Conservation (phyloP, 2,888 invertebrate genomes). For the Nipponacmea schrenckii region DNA sequence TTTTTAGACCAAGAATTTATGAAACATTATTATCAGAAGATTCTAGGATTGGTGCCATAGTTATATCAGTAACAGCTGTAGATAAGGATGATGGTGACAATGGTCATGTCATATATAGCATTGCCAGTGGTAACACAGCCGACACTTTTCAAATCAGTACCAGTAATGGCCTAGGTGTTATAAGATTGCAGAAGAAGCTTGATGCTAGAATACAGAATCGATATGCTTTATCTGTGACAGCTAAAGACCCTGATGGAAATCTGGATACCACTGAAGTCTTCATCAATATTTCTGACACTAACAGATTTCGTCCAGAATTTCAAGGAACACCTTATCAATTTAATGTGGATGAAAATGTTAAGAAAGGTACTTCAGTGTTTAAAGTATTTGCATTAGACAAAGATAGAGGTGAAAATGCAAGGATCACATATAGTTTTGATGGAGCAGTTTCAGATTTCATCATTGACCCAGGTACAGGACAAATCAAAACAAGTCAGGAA, state of each 20-base stretch:
- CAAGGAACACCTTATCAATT: constrained; percentile 92
- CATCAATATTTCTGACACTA: constrained; percentile 93
- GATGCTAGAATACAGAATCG: constrained; percentile 92
- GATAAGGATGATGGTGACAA: constrained; percentile 94
- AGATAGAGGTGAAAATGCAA: constrained; percentile 93
- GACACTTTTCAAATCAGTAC: constrained; percentile 81
- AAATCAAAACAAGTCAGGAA: constrained; percentile 85
- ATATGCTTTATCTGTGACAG: constrained; percentile 75
- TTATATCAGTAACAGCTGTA: constrained; percentile 92
- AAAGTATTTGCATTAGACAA: constrained; percentile 92
- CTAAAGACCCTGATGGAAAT: constrained; percentile 88
- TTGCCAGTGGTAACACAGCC: constrained; percentile 69
- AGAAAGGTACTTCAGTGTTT: constrained; percentile 89
- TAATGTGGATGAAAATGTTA: constrained; percentile 90
- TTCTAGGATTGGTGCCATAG: constrained; percentile 85
- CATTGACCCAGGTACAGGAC: constrained; percentile 93
- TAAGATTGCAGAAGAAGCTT: constrained; percentile 86
- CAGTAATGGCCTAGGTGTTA: constrained; percentile 78
- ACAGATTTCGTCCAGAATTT: constrained; percentile 92
- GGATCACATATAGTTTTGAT: constrained; percentile 70
- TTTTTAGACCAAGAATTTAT: constrained; percentile 73
- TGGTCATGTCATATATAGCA: constrained; percentile 87
- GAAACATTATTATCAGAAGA: constrained; percentile 75
- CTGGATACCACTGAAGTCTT: constrained; percentile 89
- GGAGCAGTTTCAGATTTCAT: constrained; percentile 74